phyloP scores from a whole-genome alignment of 2,113 vertebrate genomes.

The Prunella fulvescens region DNA sequence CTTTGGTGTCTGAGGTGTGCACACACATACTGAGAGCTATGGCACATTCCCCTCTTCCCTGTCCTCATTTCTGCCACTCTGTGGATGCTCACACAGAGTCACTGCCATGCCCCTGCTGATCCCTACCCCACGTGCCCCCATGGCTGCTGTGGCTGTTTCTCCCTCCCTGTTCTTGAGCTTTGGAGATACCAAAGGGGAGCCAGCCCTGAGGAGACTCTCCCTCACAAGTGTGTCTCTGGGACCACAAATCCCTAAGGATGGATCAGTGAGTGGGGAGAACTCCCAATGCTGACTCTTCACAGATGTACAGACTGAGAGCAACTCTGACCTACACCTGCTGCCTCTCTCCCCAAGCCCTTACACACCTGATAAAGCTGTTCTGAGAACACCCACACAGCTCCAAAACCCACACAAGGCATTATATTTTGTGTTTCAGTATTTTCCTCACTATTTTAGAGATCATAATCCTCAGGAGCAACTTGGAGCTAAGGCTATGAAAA shows the following conservation, averaged over 20 bases:
- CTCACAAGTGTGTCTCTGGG: accelerated
- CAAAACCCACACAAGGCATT: neutral
- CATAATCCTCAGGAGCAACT: neutral
- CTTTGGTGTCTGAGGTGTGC: neutral
- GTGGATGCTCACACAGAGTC: neutral
- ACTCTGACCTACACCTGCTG: neutral
- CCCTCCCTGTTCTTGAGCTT: neutral
- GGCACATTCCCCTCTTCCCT: no score
- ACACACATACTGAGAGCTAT: neutral
- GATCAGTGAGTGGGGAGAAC: neutral
- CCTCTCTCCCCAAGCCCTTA: neutral
- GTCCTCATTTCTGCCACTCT: neutral
- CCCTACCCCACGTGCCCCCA: accelerated
- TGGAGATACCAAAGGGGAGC: neutral
- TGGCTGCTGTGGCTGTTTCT: neutral
- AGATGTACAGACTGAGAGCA: neutral
- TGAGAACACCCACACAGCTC: neutral
- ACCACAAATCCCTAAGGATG: neutral
- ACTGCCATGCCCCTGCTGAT: neutral
- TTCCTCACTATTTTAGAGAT: neutral
- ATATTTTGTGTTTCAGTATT: neutral
- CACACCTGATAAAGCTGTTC: neutral
- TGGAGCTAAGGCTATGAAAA: neutral
- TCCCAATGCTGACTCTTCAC: neutral
- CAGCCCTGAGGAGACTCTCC: neutral